Percentiles rank a stretch among this genome's conserved stretches.
Evolutionary conservation across 2,797 vertebrate genomes (phyloP).

Genomic region (Platalea minor): DNA sequence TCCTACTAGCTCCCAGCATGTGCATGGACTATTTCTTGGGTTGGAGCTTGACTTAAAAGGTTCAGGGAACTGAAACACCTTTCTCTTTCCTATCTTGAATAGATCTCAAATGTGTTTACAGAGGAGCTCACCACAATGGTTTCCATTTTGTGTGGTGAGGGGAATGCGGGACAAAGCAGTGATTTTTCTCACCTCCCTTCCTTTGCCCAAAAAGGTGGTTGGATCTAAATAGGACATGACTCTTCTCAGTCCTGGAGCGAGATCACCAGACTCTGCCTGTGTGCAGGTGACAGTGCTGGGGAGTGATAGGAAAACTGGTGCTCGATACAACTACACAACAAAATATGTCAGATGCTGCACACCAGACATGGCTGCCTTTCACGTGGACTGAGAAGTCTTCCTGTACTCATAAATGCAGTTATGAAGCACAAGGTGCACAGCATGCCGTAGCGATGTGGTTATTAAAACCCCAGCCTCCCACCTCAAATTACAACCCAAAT

Average conservation of each 20-base stretch:
- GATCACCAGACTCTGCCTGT: not conserved
- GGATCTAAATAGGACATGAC: not conserved
- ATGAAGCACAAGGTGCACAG: not conserved
- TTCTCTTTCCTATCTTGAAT: not conserved
- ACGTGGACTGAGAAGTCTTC: not conserved
- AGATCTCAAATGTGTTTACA: rapidly evolving
- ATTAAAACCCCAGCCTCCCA: constrained; percentile 31
- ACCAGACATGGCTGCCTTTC: not conserved
- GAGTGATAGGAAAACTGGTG: not conserved
- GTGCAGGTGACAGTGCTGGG: not conserved
- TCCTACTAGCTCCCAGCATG: not conserved
- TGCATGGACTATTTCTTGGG: not conserved
- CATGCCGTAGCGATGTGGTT: rapidly evolving
- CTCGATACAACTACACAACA: not conserved
- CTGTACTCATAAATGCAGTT: not conserved
- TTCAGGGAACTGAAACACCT: not conserved
- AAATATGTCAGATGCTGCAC: rapidly evolving
- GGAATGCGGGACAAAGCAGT: not conserved
- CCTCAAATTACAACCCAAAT: constrained; percentile 30
- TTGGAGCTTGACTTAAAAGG: not conserved
- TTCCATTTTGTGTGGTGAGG: not conserved
- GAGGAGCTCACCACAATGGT: not conserved
- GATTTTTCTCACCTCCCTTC: not conserved
- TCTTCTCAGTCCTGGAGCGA: not conserved
- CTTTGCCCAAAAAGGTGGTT: not conserved